Conservation (phyloP, 2,888 invertebrate species). For the Nomada lathburiana region DNA sequence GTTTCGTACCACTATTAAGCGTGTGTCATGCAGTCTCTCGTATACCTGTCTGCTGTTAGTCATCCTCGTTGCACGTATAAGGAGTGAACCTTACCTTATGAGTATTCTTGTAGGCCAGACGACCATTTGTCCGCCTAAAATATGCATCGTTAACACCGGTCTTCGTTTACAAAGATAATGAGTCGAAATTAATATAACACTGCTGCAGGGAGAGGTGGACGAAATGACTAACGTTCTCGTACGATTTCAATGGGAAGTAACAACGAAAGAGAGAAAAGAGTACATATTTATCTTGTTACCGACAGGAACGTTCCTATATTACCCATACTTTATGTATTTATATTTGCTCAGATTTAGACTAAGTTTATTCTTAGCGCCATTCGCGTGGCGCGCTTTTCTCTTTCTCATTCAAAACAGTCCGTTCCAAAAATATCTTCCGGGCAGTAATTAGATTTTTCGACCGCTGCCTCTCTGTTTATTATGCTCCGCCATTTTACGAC, state of each 20-base stretch:
- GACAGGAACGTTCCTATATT: conserved; percentile 28
- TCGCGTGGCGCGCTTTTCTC: neutral
- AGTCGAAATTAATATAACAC: too few relatives aligned
- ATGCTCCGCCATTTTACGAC: too few relatives aligned
- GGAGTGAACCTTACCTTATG: conserved; percentile 39
- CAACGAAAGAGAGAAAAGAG: conserved; percentile 50
- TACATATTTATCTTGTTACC: conserved; percentile 40
- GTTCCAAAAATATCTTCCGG: neutral
- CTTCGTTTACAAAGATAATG: too few relatives aligned
- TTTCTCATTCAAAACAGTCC: conserved; percentile 13
- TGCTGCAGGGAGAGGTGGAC: neutral
- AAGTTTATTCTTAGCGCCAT: neutral
- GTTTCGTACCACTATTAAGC: conserved; percentile 30
- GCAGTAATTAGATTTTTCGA: too few relatives aligned
- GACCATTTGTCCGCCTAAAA: conserved; percentile 7
- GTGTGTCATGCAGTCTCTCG: conserved; percentile 59
- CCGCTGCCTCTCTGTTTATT: too few relatives aligned
- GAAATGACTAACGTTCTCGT: too few relatives aligned
- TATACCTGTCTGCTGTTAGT: conserved; percentile 50
- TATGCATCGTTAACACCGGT: neutral
- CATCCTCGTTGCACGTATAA: conserved; percentile 52
- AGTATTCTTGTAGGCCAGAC: conserved; percentile 10
- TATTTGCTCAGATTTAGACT: conserved; percentile 2
- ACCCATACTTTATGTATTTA: conserved; percentile 48
- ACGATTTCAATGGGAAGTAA: conserved; percentile 36